Percentiles rank a stretch among this genome's conserved stretches.
phyloP scores from a whole-genome alignment of 1,140 invertebrate species.

The Cyrtorhinus lividipennis region DNA sequence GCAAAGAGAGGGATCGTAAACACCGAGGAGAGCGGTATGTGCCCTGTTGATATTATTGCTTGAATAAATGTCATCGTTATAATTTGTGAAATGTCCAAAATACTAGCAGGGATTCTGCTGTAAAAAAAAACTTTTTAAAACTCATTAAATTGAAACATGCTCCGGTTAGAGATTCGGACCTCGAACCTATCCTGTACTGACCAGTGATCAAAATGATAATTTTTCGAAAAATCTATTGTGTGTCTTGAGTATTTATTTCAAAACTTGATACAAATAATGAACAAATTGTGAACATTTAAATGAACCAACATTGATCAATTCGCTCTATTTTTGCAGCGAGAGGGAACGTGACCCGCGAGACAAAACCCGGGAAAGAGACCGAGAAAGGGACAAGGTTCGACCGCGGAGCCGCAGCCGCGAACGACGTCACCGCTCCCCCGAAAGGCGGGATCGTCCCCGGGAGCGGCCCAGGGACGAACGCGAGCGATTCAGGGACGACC shows the following conservation, averaged over 20 bases:
- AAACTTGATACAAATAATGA: not conserved
- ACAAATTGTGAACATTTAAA: not conserved
- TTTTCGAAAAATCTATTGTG: not conserved
- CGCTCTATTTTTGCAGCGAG: not conserved
- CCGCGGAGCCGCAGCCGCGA: constrained; percentile 23
- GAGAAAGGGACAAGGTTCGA: constrained; percentile 29
- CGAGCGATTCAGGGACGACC: constrained; percentile 11
- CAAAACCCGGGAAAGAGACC: constrained; percentile 33
- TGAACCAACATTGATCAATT: not conserved
- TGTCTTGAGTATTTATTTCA: not conserved
- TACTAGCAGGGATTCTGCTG: not conserved
- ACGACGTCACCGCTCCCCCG: constrained; percentile 20
- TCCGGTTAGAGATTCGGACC: no score
- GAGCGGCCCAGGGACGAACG: constrained; percentile 14
- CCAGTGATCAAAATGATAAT: not conserved
- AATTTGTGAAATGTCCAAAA: no score
- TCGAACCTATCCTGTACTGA: not conserved
- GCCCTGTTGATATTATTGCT: constrained; percentile 28
- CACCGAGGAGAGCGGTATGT: constrained; percentile 34
- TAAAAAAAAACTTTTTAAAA: not conserved
- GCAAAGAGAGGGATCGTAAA: constrained; percentile 38
- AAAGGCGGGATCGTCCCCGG: constrained; percentile 9
- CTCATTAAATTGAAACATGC: not conserved
- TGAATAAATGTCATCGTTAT: not conserved
- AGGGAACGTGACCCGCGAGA: constrained; percentile 34